phyloP scores from a whole-genome alignment of 2,113 vertebrate species.

The Bombycilla garrulus region DNA sequence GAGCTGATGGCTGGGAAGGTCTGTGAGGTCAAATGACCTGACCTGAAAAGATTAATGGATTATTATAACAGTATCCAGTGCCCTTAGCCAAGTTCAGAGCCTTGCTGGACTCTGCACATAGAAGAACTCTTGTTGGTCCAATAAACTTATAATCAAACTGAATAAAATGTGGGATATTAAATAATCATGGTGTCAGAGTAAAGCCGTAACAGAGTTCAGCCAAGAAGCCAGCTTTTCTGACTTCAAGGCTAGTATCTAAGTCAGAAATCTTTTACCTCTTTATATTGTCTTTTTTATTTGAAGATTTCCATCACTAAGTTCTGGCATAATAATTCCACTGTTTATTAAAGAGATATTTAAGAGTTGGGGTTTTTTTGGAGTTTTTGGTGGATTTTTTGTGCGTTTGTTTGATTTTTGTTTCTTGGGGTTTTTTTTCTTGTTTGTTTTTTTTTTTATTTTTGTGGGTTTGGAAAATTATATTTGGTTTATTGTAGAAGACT shows the following conservation, averaged over 20 bases:
- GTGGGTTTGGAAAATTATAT: accelerated
- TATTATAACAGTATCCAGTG: neutral
- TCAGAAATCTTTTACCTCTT: neutral
- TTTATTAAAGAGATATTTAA: neutral
- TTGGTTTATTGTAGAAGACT: neutral
- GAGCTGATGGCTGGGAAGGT: neutral
- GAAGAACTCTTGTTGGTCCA: neutral
- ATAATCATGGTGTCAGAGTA: neutral
- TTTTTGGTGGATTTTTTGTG: too few relatives aligned
- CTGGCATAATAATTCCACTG: neutral
- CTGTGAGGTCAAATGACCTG: neutral
- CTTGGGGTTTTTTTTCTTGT: too few relatives aligned
- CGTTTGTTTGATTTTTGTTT: too few relatives aligned
- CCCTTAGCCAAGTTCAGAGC: neutral
- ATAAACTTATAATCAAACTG: neutral
- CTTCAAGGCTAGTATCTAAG: neutral
- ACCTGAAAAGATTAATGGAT: neutral
- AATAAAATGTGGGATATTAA: neutral
- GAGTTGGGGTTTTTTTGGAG: neutral
- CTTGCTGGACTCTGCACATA: neutral
- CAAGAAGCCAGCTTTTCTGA: neutral
- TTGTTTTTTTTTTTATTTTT: neutral
- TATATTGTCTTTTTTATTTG: neutral
- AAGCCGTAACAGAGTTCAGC: neutral
- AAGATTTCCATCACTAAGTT: neutral